phyloP scores from a whole-genome alignment of 2,113 vertebrate genomes.

The Rostratula benghalensis region DNA sequence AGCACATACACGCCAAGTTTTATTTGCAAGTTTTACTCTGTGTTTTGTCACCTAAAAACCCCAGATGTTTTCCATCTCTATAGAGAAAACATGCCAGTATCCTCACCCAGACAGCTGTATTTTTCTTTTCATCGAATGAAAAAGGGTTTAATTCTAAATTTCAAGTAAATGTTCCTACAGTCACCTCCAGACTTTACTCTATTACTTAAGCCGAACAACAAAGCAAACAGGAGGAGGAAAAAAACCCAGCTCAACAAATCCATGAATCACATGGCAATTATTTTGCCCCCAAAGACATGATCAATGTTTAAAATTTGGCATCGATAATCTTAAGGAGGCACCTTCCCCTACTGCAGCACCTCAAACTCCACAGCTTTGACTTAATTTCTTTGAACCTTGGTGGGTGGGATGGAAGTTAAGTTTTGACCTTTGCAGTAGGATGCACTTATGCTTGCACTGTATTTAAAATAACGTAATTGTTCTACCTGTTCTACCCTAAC shows the following conservation, averaged over 20 bases:
- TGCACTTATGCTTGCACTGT: not conserved
- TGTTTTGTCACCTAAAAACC: not conserved
- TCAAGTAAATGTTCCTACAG: not conserved
- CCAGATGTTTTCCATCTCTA: not conserved
- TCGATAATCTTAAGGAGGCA: not conserved
- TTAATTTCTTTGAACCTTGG: too few relatives aligned
- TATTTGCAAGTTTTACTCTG: not conserved
- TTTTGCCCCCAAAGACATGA: not conserved
- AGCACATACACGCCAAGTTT: not conserved
- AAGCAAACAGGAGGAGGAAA: not conserved
- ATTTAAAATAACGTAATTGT: not conserved
- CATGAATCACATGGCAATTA: not conserved
- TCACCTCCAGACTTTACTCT: not conserved
- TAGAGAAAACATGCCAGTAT: not conserved
- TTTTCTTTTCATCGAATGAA: not conserved
- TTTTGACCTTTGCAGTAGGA: not conserved
- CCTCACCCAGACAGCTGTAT: not conserved
- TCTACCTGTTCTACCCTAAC: not conserved
- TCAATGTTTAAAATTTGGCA: not conserved
- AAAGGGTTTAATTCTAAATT: not conserved
- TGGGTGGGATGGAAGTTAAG: too few relatives aligned
- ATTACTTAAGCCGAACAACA: not conserved
- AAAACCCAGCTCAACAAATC: not conserved
- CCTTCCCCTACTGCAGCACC: not conserved
- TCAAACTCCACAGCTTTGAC: not conserved